Conservation (phyloP, 2,113 vertebrate species). For the Vombatus ursinus region DNA sequence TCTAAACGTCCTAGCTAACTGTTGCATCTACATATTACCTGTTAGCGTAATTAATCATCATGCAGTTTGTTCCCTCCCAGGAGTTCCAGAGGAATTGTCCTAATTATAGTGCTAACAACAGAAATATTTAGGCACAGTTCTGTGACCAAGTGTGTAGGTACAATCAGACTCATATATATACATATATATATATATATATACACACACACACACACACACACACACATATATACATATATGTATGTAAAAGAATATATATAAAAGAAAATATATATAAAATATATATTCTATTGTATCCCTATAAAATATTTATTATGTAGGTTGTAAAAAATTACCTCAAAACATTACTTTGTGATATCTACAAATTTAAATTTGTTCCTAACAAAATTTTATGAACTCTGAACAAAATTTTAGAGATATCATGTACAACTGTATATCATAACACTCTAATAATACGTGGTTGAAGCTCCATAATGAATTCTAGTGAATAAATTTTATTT, state of each 20-base stretch:
- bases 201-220: too few relatives aligned
- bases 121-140: not conserved
- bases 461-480: not conserved
- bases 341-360: not conserved
- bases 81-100: not conserved
- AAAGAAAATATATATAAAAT: too few relatives aligned
- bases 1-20: not conserved
- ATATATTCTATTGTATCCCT: too few relatives aligned
- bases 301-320: too few relatives aligned
- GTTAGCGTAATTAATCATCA: not conserved
- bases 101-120: not conserved
- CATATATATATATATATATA: too few relatives aligned
- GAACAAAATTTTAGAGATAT: constrained; percentile 4
- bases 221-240: too few relatives aligned
- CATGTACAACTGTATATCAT: not conserved
- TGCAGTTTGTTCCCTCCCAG: not conserved
- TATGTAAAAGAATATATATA: too few relatives aligned
- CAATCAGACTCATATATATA: not conserved
- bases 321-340: not conserved
- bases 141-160: not conserved
- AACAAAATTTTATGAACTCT: not conserved
- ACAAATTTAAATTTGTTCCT: constrained; percentile 36
- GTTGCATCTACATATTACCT: not conserved
- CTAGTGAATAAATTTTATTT: constrained; percentile 47
- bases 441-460: constrained; percentile 33